phyloP scores from a whole-genome alignment of 2,888 invertebrate genomes.

The Callyntrura sp. region DNA sequence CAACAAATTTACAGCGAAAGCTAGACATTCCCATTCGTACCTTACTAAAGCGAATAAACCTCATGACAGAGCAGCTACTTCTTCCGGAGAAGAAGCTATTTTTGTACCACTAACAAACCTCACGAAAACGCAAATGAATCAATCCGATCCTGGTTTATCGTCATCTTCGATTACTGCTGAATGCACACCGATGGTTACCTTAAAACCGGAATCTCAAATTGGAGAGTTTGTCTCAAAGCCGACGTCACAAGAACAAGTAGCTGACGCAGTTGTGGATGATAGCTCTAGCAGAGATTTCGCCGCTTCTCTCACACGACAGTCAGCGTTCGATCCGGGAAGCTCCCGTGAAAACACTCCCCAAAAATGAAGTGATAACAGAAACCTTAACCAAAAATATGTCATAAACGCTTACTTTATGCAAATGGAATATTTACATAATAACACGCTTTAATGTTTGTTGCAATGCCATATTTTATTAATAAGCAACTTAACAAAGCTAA shows the following conservation, averaged over 20 bases:
- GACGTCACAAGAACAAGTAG: constrained; percentile 17
- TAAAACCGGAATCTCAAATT: constrained; percentile 65
- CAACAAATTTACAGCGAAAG: constrained; percentile 32
- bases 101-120: constrained; percentile 69
- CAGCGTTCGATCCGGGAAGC: constrained; percentile 77
- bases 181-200: constrained; percentile 46
- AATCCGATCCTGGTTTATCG: constrained; percentile 81
- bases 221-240: constrained; percentile 64
- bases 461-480: too few species aligned
- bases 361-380: constrained; percentile 65
- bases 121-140: constrained; percentile 78
- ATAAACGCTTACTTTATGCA: constrained; percentile 52
- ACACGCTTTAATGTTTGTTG: too few species aligned
- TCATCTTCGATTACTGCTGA: constrained; percentile 71
- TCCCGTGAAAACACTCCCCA: constrained; percentile 81
- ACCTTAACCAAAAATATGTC: constrained; percentile 36
- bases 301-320: constrained; percentile 75
- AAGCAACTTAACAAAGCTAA: too few species aligned
- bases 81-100: constrained; percentile 82
- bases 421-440: too few species aligned
- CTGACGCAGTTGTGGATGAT: constrained; percentile 17
- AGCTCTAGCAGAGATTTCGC: constrained; percentile 47
- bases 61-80: constrained; percentile 78
- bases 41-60: constrained; percentile 70
- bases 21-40: constrained; percentile 74